Evolutionary conservation across 2,888 invertebrate genomes (phyloP).

Genomic region (Catocala nupta): DNA sequence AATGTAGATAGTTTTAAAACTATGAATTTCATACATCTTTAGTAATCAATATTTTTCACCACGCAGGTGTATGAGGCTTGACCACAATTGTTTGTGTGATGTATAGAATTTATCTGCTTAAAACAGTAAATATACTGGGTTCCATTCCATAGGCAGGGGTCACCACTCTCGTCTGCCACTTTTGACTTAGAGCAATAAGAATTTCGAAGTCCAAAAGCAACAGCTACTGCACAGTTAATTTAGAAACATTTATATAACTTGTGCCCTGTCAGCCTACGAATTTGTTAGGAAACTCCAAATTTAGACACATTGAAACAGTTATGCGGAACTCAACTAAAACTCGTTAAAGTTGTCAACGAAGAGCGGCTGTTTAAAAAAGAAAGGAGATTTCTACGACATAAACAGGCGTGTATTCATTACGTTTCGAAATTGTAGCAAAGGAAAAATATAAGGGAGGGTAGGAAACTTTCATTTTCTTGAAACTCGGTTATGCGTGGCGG

Average conservation of each 20-base stretch:
- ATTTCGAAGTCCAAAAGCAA: not conserved
- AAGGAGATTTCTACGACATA: constrained; percentile 19
- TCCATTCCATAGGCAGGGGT: too few relatives aligned
- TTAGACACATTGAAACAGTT: constrained; percentile 16
- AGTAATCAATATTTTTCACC: too few relatives aligned
- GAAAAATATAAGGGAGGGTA: constrained; percentile 20
- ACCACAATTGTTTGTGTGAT: too few relatives aligned
- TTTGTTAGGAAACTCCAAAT: constrained; percentile 13
- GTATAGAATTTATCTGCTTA: too few relatives aligned
- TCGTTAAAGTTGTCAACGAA: constrained; percentile 28
- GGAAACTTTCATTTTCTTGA: constrained; percentile 52
- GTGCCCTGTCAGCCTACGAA: not conserved
- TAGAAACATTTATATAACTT: constrained; percentile 5
- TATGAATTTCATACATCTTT: too few relatives aligned
- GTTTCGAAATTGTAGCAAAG: constrained; percentile 29
- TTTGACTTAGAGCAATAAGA: too few relatives aligned
- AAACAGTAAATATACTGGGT: too few relatives aligned
- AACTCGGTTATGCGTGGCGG: constrained; percentile 48
- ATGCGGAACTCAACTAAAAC: constrained; percentile 13
- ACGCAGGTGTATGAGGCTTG: too few relatives aligned
- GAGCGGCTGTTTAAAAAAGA: constrained; percentile 28
- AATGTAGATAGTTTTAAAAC: too few relatives aligned
- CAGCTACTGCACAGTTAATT: not conserved
- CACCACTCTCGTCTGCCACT: too few relatives aligned
- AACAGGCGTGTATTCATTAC: constrained; percentile 23